Evolutionary conservation across 2,797 vertebrate genomes (phyloP).

Genomic region (Enteromius anoplus): DNA sequence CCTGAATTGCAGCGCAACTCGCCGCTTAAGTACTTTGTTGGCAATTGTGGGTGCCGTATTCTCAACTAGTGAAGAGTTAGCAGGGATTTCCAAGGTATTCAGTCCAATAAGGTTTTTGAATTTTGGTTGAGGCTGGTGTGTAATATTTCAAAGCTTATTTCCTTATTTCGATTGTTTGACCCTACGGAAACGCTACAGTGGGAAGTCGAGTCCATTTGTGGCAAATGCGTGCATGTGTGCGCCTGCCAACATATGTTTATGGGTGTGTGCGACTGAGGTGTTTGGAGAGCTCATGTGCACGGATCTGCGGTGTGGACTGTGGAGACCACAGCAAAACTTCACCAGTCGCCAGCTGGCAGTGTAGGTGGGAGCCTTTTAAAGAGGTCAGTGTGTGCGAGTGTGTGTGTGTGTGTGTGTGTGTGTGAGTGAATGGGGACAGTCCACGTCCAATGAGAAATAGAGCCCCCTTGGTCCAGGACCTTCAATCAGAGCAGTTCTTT

Average conservation of each 20-base stretch:
- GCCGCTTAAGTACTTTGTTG: conserved; percentile 86
- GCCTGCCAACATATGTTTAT: conserved; percentile 40
- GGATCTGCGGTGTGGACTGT: conserved; percentile 85
- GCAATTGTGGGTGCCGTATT: conserved; percentile 66
- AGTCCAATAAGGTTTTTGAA: conserved; percentile 15
- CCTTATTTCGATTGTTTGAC: neutral
- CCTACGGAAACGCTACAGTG: conserved; percentile 13
- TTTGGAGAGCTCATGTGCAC: conserved; percentile 30
- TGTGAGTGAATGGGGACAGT: conserved; percentile 73
- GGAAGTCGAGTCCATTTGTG: conserved; percentile 27
- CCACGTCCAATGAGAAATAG: conserved; percentile 83
- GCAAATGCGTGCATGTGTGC: conserved; percentile 21
- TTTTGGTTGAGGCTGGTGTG: conserved; percentile 10
- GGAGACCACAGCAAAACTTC: conserved; percentile 84
- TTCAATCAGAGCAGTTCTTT: conserved; percentile 85
- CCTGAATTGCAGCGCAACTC: conserved; percentile 87
- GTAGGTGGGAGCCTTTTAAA: conserved; percentile 65
- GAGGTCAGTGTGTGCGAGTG: conserved; percentile 60
- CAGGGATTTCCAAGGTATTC: conserved; percentile 26
- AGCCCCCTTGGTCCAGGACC: conserved; percentile 83
- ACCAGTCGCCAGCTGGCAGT: conserved; percentile 89
- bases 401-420: conserved; percentile 44
- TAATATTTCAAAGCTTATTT: conserved; percentile 10
- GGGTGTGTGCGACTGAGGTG: conserved; percentile 35
- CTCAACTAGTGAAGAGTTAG: conserved; percentile 37